These are phyloP conservation scores for Eupelmus urozonus DNA, from an alignment of 2,888 invertebrate species.

Conservation along the genomic window DNA sequence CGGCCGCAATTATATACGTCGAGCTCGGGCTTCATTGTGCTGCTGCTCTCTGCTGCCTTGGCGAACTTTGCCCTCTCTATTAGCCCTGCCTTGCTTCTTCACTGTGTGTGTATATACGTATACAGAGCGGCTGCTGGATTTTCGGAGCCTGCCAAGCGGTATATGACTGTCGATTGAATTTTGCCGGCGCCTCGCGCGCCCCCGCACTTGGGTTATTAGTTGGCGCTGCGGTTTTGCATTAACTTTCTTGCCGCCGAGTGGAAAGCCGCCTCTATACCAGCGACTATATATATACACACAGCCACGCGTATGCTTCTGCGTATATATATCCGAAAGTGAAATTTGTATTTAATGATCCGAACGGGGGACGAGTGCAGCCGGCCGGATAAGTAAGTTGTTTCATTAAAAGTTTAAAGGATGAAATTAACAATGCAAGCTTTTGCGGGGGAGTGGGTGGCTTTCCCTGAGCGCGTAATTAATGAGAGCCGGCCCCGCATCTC, in stretches of 20 bases:
- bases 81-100: slow-evolving; percentile 2
- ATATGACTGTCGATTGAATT: slow-evolving; percentile 47
- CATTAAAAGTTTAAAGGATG: slow-evolving; percentile 12
- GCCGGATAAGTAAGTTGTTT: slow-evolving; percentile 10
- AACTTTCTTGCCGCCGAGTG: slow-evolving; percentile 17
- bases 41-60: neutral
- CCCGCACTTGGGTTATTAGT: slow-evolving; percentile 44
- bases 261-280: neutral
- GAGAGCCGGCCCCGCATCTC: no score
- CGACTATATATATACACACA: neutral
- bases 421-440: neutral
- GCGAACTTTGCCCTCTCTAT: slow-evolving; percentile 28
- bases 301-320: no score
- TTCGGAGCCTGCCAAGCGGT: neutral
- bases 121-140: neutral
- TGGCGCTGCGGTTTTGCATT: slow-evolving; percentile 42
- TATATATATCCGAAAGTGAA: neutral
- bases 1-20: neutral
- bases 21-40: slow-evolving; percentile 11
- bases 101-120: neutral
- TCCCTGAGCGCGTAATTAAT: no score
- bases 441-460: no score
- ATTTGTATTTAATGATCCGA: slow-evolving; percentile 30
- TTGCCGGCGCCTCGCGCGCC: neutral
- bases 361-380: neutral